Evolutionary conservation across 1,140 invertebrate genomes (phyloP).

Genomic region (Drosophila pallidifrons): DNA sequence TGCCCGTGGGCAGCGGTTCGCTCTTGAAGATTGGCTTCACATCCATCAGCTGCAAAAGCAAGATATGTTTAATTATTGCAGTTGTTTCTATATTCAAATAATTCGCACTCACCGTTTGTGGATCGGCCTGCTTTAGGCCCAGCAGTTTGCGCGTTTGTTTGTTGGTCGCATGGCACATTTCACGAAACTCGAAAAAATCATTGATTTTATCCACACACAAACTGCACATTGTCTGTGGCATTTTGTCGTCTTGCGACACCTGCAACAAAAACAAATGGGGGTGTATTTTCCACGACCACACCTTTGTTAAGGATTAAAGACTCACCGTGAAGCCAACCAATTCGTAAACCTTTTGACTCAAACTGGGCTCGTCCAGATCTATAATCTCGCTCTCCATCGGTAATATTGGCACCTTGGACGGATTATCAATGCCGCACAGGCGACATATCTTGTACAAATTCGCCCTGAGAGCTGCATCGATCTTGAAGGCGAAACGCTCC

Average conservation of each 20-base stretch:
- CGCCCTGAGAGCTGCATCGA: slow-evolving; percentile 73
- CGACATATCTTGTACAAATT: slow-evolving; percentile 84
- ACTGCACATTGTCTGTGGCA: slow-evolving; percentile 87
- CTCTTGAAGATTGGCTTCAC: slow-evolving; percentile 54
- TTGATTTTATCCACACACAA: slow-evolving; percentile 87
- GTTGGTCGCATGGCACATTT: slow-evolving; percentile 86
- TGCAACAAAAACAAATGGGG: slow-evolving; percentile 57
- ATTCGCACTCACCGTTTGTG: slow-evolving; percentile 47
- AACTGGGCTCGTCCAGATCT: slow-evolving; percentile 72
- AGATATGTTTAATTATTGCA: neutral
- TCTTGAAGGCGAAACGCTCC: slow-evolving; percentile 84
- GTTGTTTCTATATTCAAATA: neutral
- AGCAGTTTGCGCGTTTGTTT: slow-evolving; percentile 85
- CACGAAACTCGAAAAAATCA: slow-evolving; percentile 87
- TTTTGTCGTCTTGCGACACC: slow-evolving; percentile 86
- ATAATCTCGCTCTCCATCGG: slow-evolving; percentile 43
- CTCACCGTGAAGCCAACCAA: slow-evolving; percentile 73
- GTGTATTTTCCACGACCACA: neutral
- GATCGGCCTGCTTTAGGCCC: slow-evolving; percentile 77
- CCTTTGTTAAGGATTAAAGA: neutral
- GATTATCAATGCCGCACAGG: slow-evolving; percentile 84
- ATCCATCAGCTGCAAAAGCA: slow-evolving; percentile 38
- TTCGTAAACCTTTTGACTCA: slow-evolving; percentile 72
- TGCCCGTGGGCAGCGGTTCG: slow-evolving; percentile 31
- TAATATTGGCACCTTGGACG: slow-evolving; percentile 69